phyloP scores from a whole-genome alignment of 2,888 invertebrate species.

The Agapostemon virescens region DNA sequence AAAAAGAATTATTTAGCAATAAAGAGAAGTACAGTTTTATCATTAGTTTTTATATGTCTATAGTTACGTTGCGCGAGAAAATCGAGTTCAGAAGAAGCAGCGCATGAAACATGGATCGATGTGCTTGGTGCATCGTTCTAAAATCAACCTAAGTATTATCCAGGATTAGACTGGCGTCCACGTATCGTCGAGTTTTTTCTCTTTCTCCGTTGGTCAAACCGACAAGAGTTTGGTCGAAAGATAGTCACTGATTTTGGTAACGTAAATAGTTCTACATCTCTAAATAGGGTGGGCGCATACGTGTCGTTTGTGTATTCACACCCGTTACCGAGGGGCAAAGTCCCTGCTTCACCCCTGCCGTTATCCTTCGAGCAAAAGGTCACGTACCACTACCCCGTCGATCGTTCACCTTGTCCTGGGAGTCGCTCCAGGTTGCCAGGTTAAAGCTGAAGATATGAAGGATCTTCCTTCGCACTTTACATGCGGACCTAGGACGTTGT shows the following conservation, averaged over 20 bases:
- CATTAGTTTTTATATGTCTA: slow-evolving; percentile 13
- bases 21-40: not conserved
- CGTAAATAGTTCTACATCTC: slow-evolving; percentile 45
- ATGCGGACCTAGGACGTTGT: slow-evolving; percentile 16
- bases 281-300: slow-evolving; percentile 51
- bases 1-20: too few relatives aligned
- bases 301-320: slow-evolving; percentile 72
- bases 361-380: slow-evolving; percentile 80
- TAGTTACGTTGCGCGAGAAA: slow-evolving; percentile 15
- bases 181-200: not conserved
- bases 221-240: not conserved
- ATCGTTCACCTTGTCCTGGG: slow-evolving; percentile 77
- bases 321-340: slow-evolving; percentile 68
- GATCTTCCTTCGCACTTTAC: slow-evolving; percentile 37
- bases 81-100: slow-evolving; percentile 42
- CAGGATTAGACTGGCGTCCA: slow-evolving; percentile 12
- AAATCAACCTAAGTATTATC: slow-evolving; percentile 19
- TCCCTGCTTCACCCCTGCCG: slow-evolving; percentile 69
- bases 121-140: slow-evolving; percentile 51
- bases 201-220: not conserved
- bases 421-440: slow-evolving; percentile 72
- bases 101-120: slow-evolving; percentile 60
- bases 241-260: slow-evolving; percentile 44
- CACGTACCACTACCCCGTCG: slow-evolving; percentile 78
- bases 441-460: slow-evolving; percentile 76